These are phyloP conservation scores for Mizuhopecten yessoensis DNA, from an alignment of 1,140 invertebrate species.

Conservation along the genomic window DNA sequence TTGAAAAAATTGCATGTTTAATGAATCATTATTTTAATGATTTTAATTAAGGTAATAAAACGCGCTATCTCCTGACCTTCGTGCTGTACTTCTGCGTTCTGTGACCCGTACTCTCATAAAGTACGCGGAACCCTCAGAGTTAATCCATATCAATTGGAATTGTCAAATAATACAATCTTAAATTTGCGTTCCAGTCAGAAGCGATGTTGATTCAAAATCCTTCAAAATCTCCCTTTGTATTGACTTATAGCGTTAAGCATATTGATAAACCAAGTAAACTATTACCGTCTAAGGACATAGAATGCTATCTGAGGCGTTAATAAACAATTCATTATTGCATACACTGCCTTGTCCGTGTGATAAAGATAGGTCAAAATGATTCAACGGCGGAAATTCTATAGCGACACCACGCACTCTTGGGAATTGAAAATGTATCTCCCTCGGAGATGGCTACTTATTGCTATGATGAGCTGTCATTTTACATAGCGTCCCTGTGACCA, in stretches of 20 bases:
- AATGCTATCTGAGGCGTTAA: not conserved
- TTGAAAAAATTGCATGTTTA: not conserved
- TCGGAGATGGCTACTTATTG: not conserved
- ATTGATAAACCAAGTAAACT: constrained; percentile 14
- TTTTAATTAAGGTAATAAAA: not conserved
- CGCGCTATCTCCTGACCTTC: not conserved
- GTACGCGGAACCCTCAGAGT: not conserved
- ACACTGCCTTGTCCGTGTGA: not conserved
- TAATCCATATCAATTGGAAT: not conserved
- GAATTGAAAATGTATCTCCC: not conserved
- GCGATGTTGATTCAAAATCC: not conserved
- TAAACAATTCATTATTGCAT: not conserved
- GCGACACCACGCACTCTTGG: not conserved
- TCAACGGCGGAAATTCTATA: not conserved
- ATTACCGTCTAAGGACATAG: not conserved
- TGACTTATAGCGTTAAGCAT: not conserved
- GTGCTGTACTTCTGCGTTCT: not conserved
- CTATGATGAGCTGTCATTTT: constrained; percentile 23
- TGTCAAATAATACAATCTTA: constrained; percentile 8
- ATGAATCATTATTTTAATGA: not conserved
- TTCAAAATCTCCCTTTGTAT: not conserved
- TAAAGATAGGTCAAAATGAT: constrained; percentile 29
- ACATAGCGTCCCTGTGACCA: constrained; percentile 5
- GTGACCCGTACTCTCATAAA: not conserved
- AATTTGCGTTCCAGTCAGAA: not conserved